A percentile compares a stretch with the other conserved stretches of the same genome.
Conservation (phyloP, 1,140 invertebrate species). For the Ceratina calcarata region DNA sequence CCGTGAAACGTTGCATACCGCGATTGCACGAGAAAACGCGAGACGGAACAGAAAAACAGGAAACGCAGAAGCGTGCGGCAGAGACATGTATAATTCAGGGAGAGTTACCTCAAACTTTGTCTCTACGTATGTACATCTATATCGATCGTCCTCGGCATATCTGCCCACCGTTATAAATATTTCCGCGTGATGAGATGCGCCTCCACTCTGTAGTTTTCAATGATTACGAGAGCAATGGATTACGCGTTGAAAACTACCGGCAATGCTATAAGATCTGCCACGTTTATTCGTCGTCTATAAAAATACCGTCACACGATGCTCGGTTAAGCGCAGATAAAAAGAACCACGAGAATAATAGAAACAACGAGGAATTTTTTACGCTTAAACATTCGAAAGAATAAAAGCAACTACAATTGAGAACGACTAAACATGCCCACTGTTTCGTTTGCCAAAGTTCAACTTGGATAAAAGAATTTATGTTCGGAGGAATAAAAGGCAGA, state of each 20-base stretch:
- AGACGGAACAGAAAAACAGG: conserved; percentile 15
- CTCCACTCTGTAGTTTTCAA: conserved; percentile 18
- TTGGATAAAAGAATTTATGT: too few relatives aligned
- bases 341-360: too few relatives aligned
- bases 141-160: conserved; percentile 32
- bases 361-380: too few relatives aligned
- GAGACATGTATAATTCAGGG: conserved; percentile 26
- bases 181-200: conserved; percentile 32
- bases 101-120: conserved; percentile 44
- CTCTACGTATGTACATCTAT: conserved; percentile 4
- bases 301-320: not conserved
- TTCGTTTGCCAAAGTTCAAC: too few relatives aligned
- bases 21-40: too few relatives aligned
- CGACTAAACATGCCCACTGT: too few relatives aligned
- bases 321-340: not conserved
- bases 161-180: conserved; percentile 32
- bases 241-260: conserved; percentile 19
- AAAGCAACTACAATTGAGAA: too few relatives aligned
- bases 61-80: not conserved
- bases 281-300: not conserved
- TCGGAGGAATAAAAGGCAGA: too few relatives aligned
- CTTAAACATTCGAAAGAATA: too few relatives aligned
- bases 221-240: conserved; percentile 30
- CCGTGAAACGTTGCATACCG: conserved; percentile 2
- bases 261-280: not conserved